Percentiles rank a stretch among this genome's conserved stretches.
These are phyloP conservation scores for Hermaeophaga mercurialis DNA, from an alignment of 2,888 invertebrate genomes.

Conservation along the genomic window DNA sequence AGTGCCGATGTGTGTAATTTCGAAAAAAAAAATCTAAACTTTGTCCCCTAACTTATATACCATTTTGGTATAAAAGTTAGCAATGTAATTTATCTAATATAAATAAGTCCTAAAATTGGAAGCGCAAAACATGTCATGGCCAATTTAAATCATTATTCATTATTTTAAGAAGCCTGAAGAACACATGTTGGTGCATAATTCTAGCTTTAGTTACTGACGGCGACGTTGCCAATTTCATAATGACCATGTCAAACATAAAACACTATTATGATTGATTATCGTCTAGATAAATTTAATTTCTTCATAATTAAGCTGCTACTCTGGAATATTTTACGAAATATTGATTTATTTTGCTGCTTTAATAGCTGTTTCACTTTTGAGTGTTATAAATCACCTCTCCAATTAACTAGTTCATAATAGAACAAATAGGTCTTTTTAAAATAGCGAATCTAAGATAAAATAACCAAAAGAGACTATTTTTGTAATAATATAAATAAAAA, in stretches of 20 bases:
- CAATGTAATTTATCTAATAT: no score
- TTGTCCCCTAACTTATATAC: no score
- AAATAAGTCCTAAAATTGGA: no score
- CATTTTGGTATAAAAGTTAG: no score
- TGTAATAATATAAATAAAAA: no score
- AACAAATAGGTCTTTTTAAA: no score
- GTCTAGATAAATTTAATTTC: slow-evolving; percentile 2
- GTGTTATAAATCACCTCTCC: neutral
- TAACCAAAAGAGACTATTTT: no score
- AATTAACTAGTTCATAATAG: no score
- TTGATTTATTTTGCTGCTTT: neutral
- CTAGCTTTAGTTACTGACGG: neutral
- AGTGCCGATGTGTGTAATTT: no score
- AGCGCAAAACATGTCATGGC: no score
- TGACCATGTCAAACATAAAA: neutral
- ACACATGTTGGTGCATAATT: neutral
- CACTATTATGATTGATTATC: neutral
- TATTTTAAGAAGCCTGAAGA: neutral
- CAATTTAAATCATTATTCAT: neutral
- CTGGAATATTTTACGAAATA: neutral
- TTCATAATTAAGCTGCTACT: neutral
- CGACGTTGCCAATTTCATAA: neutral
- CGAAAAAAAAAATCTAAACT: no score
- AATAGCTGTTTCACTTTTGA: neutral
- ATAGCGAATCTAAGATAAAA: no score